Evolutionary conservation across 2,888 invertebrate species (phyloP), one percentile per base, ranked within the genome.

Genomic region (Busseola fusca): DNA sequence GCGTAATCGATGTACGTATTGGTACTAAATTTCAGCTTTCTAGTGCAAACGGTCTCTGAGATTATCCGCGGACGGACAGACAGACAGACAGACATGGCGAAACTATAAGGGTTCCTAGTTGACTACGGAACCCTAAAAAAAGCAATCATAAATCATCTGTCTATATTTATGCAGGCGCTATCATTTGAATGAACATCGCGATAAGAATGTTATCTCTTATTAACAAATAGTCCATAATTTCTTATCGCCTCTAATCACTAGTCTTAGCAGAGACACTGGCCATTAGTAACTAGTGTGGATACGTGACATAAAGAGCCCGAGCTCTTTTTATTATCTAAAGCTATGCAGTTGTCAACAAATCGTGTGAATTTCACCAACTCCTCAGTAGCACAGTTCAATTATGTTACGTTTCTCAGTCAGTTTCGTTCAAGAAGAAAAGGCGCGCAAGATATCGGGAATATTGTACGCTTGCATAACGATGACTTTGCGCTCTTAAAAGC

Each of bases 371-470:
- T 95, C 78, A 93, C 93, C 3, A 93, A 81, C 75, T 84, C 91
- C 1, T 92, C 95, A 7, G 90, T 94, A 50, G 90, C 94, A 6
- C 93, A 95, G 72, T 93, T 92, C 71, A 95, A 93, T 84, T 95
- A 95, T 81, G 91, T 93, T 12, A 91, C 93, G 74, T 92, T 95
- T 73, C 82, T 95, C 48, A 92, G 92, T 78, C 93, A 93, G 76
- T 89, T 90, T 77, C 89, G 92, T 48, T 89, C 91, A 1, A 87
- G 91, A 3, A 89, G 88, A 69, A 92, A 90, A 78, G 91, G 92
- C 40, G 89, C 93, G n/a, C 90, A 92, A 78, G 93, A 94, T 73
- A 93, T 95, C 64, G 92, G 94, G 30, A 92, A 91, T 21, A 88
- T 95, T 76, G 84, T 95, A 54, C 94, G 94, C 27, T 85, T 95